A percentile compares a stretch with the other conserved stretches of the same genome.
Evolutionary conservation across 2,888 invertebrate species (phyloP).

Genomic region (Caenorhabditis sulstoni): DNA sequence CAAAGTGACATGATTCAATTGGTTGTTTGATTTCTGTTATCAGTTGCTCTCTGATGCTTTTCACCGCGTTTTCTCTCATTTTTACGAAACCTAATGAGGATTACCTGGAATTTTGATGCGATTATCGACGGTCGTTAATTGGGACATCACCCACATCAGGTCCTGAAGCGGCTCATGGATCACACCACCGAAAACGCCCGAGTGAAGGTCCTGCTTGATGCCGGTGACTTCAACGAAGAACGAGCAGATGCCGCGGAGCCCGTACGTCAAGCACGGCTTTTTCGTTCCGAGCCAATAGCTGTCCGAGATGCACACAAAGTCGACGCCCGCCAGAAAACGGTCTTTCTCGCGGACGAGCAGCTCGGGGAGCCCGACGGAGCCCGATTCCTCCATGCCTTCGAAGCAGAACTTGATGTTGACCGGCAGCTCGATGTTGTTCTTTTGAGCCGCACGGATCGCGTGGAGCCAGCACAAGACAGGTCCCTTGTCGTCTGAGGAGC

Average conservation of each 20-base stretch:
- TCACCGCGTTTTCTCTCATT: constrained; percentile 28
- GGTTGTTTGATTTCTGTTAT: constrained; percentile 51
- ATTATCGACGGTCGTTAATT: constrained; percentile 86
- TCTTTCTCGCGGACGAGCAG: constrained; percentile 85
- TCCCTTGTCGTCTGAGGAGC: constrained; percentile 89
- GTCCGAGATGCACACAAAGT: constrained; percentile 97
- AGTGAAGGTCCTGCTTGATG: constrained; percentile 94
- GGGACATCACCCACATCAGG: constrained; percentile 89
- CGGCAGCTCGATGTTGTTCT: constrained; percentile 85
- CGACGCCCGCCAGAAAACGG: constrained; percentile 84
- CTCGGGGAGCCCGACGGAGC: constrained; percentile 95
- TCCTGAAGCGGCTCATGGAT: constrained; percentile 94
- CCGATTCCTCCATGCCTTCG: constrained; percentile 99
- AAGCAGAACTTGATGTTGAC: constrained; percentile 90
- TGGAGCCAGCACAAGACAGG: constrained; percentile 95
- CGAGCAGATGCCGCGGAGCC: constrained; percentile 88
- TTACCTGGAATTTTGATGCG: constrained; percentile 86
- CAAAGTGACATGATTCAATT: constrained; percentile 3
- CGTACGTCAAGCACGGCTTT: constrained; percentile 97
- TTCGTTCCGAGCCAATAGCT: constrained; percentile 98
- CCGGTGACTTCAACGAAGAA: constrained; percentile 89
- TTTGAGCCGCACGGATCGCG: constrained; percentile 91
- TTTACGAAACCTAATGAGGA: background rate
- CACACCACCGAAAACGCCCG: constrained; percentile 95
- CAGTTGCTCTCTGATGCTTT: constrained; percentile 38